Evolutionary conservation across 1,140 invertebrate genomes (phyloP), one percentile per base, ranked within the genome.

Genomic region (Drosophila biarmipes): DNA sequence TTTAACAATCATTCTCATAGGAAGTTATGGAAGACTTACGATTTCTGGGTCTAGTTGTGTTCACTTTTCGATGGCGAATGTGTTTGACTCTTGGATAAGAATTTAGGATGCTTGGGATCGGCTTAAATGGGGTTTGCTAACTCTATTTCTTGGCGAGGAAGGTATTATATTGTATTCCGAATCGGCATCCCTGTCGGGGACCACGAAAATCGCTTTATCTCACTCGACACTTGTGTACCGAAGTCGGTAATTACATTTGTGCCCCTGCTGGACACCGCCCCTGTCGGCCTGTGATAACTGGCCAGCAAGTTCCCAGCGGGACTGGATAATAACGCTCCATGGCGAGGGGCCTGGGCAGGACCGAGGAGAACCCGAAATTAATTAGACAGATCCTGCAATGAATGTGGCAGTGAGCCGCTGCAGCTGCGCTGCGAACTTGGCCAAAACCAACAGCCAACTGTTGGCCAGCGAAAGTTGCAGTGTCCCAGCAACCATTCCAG

Each of bases 341-440:
- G 56, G 37, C 11, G n/a, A 19, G n/a, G 19, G 51, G 12, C 46
- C 6, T 10, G 2, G 4, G n/a, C 27, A 19, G 15, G 2, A 17
- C 29, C 6, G 7, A 8, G 29, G 15, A 11, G 40, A 6, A 10
- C 6, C 31, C 11, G 56, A 48, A 69, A 40, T 69, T 69, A 69
- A 69, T 69, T 69, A 69, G 66, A 69, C 63, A 69, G 45, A 46
- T 48, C 27, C 66, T 19, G 34, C 42, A 55, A 68, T 68, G 48
- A 68, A 67, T 67, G 49, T 67, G 48, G 64, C 64, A 66, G 46
- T 49, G 27, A 54, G 61, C 46, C 31, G 37, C 38, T 63, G 34
- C 63, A 24, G 38, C 29, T 67, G 66, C 62, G 38, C 17, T 46
- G 62, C 62, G 17, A 46, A 54, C 24, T 40, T 31, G 27, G 53